phyloP scores from a whole-genome alignment of 2,113 vertebrate species.

The Plestiodon gilberti region DNA sequence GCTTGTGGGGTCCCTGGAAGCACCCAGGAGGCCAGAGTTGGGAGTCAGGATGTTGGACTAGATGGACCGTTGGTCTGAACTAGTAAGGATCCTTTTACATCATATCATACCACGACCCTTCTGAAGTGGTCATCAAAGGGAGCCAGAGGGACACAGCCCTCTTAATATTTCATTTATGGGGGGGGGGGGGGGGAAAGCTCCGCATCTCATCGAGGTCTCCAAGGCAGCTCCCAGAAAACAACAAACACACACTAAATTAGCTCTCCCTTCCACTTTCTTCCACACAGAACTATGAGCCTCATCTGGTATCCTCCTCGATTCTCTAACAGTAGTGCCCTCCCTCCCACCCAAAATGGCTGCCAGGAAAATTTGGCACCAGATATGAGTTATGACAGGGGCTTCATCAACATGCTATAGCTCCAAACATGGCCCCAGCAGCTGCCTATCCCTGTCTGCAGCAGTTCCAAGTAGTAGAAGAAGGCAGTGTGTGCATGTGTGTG shows the following conservation, averaged over 20 bases:
- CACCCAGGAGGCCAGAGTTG: neutral
- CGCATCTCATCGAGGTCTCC: too few relatives aligned
- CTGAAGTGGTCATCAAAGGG: neutral
- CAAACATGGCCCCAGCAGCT: neutral
- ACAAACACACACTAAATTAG: neutral
- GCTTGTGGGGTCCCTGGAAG: neutral
- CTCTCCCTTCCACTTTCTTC: neutral
- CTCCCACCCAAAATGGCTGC: neutral
- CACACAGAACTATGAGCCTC: neutral
- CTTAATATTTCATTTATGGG: too few relatives aligned
- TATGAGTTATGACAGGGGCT: too few relatives aligned
- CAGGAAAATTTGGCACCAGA: neutral
- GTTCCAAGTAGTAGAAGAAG: neutral
- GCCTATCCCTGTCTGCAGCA: too few relatives aligned
- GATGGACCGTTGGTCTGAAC: neutral
- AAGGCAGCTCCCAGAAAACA: neutral
- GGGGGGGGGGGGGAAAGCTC: too few relatives aligned
- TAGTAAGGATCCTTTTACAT: neutral
- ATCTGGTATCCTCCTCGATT: neutral
- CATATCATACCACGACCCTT: neutral
- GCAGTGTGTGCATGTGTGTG: too few relatives aligned
- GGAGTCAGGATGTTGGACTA: neutral
- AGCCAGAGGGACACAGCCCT: neutral
- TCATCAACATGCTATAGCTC: too few relatives aligned
- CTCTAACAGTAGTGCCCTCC: neutral